phyloP scores from a whole-genome alignment of 2,797 vertebrate species.

The Hoplostethus atlanticus region DNA sequence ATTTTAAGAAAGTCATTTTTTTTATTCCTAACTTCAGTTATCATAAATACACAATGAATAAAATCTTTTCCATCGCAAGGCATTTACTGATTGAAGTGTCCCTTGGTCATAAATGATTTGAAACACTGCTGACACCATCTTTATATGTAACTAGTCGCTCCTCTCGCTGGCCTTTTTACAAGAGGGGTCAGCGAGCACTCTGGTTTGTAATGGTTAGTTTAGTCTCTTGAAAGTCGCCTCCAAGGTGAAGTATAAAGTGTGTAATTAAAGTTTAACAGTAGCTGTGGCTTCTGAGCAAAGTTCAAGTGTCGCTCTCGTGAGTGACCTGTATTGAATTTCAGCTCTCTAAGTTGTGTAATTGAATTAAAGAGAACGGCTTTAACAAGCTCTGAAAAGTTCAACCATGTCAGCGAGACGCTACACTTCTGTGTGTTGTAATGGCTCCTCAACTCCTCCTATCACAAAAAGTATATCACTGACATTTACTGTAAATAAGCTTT shows the following conservation, averaged over 20 bases:
- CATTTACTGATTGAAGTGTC: too few species aligned
- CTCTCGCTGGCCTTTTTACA: constrained; percentile 39
- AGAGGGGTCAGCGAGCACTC: constrained; percentile 9
- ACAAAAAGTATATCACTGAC: too few species aligned
- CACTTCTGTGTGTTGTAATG: too few species aligned
- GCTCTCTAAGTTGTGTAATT: constrained; percentile 42
- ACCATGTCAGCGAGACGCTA: constrained; percentile 16
- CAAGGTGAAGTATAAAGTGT: constrained; percentile 23
- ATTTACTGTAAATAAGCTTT: too few species aligned
- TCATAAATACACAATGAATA: too few species aligned
- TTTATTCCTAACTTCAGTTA: too few species aligned
- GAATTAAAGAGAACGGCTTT: constrained; percentile 41
- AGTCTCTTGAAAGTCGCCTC: constrained; percentile 9
- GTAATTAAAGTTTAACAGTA: constrained; percentile 64
- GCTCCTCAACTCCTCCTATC: too few species aligned
- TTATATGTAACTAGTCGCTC: not conserved
- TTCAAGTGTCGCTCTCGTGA: constrained; percentile 42
- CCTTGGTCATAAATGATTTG: not conserved
- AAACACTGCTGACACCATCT: not conserved
- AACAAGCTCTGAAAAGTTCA: constrained; percentile 4
- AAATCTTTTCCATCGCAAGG: too few species aligned
- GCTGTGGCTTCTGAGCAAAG: constrained; percentile 30
- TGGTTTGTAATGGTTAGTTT: not conserved
- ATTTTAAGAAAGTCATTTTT: too few species aligned
- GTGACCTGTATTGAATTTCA: constrained; percentile 37